Conservation (phyloP, 2,797 vertebrate genomes). For the Falco peregrinus region DNA sequence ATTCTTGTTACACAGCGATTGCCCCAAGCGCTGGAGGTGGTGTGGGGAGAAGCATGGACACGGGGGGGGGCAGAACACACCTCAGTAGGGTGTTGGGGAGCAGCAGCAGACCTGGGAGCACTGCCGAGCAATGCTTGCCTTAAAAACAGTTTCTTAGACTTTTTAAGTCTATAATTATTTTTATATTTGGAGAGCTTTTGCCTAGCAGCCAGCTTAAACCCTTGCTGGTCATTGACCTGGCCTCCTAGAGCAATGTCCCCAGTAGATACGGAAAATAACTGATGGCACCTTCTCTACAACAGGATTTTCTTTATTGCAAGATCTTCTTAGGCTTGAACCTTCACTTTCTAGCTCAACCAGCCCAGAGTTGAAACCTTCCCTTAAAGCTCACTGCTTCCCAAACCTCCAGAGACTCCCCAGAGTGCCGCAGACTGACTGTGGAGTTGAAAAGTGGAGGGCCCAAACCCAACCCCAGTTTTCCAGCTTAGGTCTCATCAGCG, state of each 20-base stretch:
- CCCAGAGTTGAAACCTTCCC: not conserved
- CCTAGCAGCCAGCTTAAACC: not conserved
- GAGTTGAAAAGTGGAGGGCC: not conserved
- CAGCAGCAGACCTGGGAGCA: not conserved
- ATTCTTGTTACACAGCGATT: not conserved
- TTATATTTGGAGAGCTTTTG: not conserved
- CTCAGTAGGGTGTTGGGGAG: not conserved
- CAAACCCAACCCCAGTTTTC: not conserved
- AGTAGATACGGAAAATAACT: not conserved
- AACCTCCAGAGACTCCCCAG: too few relatives aligned
- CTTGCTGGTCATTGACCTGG: not conserved
- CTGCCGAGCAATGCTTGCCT: accelerated
- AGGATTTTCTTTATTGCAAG: not conserved
- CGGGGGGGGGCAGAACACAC: accelerated
- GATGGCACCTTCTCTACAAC: not conserved
- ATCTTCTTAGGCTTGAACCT: not conserved
- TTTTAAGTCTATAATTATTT: too few relatives aligned
- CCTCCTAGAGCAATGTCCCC: not conserved
- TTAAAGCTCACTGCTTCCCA: not conserved
- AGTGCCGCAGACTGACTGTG: too few relatives aligned
- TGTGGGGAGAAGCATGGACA: not conserved
- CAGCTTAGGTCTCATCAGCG: not conserved
- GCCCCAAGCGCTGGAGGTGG: not conserved
- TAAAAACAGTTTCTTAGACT: not conserved
- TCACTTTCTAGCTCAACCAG: not conserved